Evolutionary conservation across 1,140 invertebrate species (phyloP).

Genomic region (Lepidurus apus): DNA sequence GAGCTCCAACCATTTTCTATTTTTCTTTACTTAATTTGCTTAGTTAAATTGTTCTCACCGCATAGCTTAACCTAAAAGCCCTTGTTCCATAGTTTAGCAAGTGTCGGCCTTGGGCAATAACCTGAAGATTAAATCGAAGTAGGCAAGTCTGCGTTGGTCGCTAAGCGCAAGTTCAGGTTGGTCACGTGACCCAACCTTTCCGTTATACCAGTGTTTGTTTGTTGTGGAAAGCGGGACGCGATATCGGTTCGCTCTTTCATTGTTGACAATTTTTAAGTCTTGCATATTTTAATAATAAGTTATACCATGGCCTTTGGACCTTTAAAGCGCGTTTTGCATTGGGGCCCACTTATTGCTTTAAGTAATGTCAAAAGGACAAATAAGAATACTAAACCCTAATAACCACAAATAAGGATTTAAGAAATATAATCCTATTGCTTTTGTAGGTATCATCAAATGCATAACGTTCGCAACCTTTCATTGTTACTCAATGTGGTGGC

Average conservation of each 20-base stretch:
- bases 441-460: slow-evolving; percentile 72
- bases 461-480: slow-evolving; percentile 73
- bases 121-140: not conserved
- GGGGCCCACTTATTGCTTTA: slow-evolving; percentile 12
- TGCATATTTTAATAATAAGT: not conserved
- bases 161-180: not conserved
- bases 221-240: not conserved
- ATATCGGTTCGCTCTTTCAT: not conserved
- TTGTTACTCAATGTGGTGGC: slow-evolving; percentile 75
- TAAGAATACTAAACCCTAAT: too few relatives aligned
- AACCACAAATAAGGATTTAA: too few relatives aligned
- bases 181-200: not conserved
- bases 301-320: not conserved
- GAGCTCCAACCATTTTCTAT: not conserved
- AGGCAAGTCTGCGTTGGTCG: not conserved
- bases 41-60: too few relatives aligned
- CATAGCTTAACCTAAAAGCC: too few relatives aligned
- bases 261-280: not conserved
- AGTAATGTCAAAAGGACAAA: not conserved
- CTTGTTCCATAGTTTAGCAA: not conserved
- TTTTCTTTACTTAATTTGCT: too few relatives aligned
- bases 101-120: not conserved
- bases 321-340: not conserved
- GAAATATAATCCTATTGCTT: slow-evolving; percentile 33
- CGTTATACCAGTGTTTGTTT: not conserved